Base-by-base conservation (phyloP, 2,888 invertebrate species). In the Drosophila ustulata region DNA sequence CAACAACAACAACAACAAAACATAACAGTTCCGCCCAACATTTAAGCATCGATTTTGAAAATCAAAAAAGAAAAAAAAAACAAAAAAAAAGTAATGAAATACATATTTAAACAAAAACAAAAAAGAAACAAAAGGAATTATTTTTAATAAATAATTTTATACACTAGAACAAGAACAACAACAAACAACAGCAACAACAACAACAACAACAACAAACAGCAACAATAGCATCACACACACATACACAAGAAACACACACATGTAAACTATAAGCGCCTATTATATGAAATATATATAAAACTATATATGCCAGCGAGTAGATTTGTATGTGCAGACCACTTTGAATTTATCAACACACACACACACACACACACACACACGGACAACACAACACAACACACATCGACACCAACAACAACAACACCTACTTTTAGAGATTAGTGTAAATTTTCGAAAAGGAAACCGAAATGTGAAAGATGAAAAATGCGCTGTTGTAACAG, bases 401-500 rank as follows among this genome's bases (percentile, higher is more conserved):
- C 13, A 18, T 3, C 6, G 9, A 68, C 47, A 70, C 37, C 32
- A 37, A 69, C 50, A 18, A 13, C 13, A 18, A 2, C 6, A n/a
- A 68, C 47, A 70, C 37, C 32, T 41, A 69, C 50, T 28, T 52
- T 25, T 39, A 53, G 55, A 67, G 68, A 30, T 58, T 25, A 52
- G 47, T 30, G 37, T 28, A 46, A 59, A 68, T 9, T 39, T 56
- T 43, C 45, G 30, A 13, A 50, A 37, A 49, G 43, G 30, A 34
- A 13, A 46, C 39, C 59, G 11, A 7, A 39, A 49, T 9, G 57
- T 18, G 25, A 62, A 66, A 30, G 11, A 55, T 51, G 39, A n/a
- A 55, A 74, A 70, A 70, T 69, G 89, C 82, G 89, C 90, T 88
- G 89, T 89, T 88, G 91, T 88, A 91, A 92, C 91, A 85, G 91